Percentiles rank a stretch among this genome's conserved stretches.
These are phyloP conservation scores for Syrrhaptes paradoxus DNA, from an alignment of 2,113 vertebrate species.

Conservation along the genomic window DNA sequence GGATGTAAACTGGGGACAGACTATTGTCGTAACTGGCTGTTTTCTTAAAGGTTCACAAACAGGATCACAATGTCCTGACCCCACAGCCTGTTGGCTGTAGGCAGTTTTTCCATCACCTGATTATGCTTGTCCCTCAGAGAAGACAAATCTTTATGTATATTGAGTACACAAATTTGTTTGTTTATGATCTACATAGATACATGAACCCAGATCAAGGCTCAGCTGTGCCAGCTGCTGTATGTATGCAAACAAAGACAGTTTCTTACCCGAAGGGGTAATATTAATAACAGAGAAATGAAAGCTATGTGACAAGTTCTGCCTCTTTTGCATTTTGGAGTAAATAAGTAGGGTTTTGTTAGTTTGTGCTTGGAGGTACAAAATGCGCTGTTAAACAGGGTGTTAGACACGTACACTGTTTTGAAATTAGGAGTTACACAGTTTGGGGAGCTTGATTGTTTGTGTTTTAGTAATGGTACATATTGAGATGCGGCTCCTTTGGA, in stretches of 20 bases:
- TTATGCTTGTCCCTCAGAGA: neutral
- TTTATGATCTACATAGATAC: neutral
- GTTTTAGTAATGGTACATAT: neutral
- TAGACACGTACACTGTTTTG: neutral
- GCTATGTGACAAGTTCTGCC: neutral
- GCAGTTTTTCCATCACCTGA: neutral
- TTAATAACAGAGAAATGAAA: neutral
- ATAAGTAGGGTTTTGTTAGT: neutral
- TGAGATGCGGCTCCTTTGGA: neutral
- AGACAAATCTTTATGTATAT: neutral
- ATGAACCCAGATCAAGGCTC: neutral
- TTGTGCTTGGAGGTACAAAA: neutral
- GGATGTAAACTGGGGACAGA: neutral
- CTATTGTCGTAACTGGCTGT: neutral
- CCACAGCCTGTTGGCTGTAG: neutral
- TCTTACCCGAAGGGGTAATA: neutral
- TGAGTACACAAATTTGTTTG: neutral
- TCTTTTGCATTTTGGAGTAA: neutral
- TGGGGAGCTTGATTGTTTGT: neutral
- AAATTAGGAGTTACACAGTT: neutral
- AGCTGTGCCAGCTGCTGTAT: neutral
- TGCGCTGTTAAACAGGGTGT: neutral
- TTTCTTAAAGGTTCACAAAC: neutral
- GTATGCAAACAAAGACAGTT: neutral
- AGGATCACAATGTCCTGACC: neutral